Base-by-base conservation (phyloP, 2,113 vertebrate species). In the Tupaia chinensis region DNA sequence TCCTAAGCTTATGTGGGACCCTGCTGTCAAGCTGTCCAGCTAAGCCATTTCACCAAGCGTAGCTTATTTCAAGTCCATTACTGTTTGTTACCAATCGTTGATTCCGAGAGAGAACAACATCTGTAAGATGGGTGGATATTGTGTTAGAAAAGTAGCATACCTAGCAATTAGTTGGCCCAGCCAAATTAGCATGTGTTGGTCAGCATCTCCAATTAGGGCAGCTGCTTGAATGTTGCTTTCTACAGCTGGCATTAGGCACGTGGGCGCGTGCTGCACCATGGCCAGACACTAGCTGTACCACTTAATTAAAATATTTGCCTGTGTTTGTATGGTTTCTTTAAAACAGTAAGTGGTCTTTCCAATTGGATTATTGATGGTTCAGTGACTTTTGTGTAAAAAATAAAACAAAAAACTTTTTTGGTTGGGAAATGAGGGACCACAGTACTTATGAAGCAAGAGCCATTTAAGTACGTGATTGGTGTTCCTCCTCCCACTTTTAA, bases 261-360 rank as follows among this genome's bases (percentile, higher is more conserved):
- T 94, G 96, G 91, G 94, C 34, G 74, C 56, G 68, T 4, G 23
- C 32, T 56, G 87, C 79, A 69, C 82, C 66, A 12, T 44, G 87
- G 89, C 94, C 94, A 93, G 95, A 94, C 93, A 32, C 85, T 82
- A 69, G 94, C 81, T 86, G 66, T 92, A 93, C 97, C 92, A 97
- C 95, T 83, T 97, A 91, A 97, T 98, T 98, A 97, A 97, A 93
- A 89, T 76, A 66, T 92, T 95, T 97, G 85, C 89, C 95, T 92
- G 16, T 89, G 76, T 96, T 94, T 74, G 73, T 85, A 44, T 95
- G 82, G 76, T 88, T 97, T 96, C 92, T 97, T 80, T 95, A 93
- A 94, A 97, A 92, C 95, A 96, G 85, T 72, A 32, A 96, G 93
- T 86, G 93, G 89, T 89, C 87, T 97, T 96, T 96, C 66, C 89